Evolutionary conservation across 2,113 vertebrate genomes (phyloP), one percentile per base, ranked within the genome.

Genomic region (Brienomyrus longianalis): DNA sequence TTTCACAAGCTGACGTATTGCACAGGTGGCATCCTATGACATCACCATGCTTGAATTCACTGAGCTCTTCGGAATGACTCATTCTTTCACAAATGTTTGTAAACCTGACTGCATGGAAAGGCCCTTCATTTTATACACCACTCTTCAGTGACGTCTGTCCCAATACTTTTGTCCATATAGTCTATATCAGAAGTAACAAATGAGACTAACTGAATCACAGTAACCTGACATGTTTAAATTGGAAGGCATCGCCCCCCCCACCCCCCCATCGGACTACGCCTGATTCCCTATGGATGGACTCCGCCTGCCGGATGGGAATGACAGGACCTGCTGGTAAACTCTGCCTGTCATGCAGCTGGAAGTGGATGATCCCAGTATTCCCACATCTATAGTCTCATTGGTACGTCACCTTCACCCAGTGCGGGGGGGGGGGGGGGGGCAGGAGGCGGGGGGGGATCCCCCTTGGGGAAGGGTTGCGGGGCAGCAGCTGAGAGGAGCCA

Each of bases 401-500:
- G 54, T 5, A 56, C 5, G 54, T 21, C 54, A 56, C 54, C 54
- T 21, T 56, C 54, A 6, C 19, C 19, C 54, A 31, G 31, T 31
- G 31, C 31, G 83, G 47, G 43, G 5, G 19, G 43, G 39, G 23
- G 52, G 3, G 43, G 2, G 52, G 43, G 0, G 3, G 5, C 43
- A 45, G 43, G 43, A 45, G 43, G 3, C 43, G 0, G 43, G 43
- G 5, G 43, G 5, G 83, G 15, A n/a, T 92, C 93, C 88, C 88
- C 90, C 90, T 45, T 27, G 93, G 92, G 93, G 92, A 94, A 91
- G 88, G 89, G 92, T 93, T 92, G 93, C 91, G 83, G 90, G 91
- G 90, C 91, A 92, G 91, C 91, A 86, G 89, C 45, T 87, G 91
- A 94, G 94, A 94, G 94, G 92, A 92, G 91, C 91, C 90, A 91